Conservation (phyloP, 2,113 vertebrate genomes). For the Vimba vimba region DNA sequence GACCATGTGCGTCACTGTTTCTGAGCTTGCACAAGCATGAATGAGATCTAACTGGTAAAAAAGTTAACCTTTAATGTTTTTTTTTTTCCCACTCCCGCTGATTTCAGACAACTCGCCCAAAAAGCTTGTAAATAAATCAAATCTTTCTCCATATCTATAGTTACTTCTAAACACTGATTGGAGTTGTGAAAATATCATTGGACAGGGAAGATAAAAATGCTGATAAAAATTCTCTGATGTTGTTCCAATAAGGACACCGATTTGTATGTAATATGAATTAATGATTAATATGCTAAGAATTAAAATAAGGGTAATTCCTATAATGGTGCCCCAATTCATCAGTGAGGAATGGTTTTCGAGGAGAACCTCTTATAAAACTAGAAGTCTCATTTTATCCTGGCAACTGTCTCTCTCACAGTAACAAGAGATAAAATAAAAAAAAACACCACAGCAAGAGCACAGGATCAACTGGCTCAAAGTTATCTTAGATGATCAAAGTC, state of each 20-base stretch:
- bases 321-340: constrained; percentile 22
- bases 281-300: background rate
- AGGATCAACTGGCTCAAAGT: background rate
- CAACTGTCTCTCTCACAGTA: background rate
- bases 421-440: background rate
- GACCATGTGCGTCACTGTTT: background rate
- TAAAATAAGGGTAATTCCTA: constrained; percentile 9
- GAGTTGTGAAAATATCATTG: background rate
- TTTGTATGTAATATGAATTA: background rate
- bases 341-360: constrained; percentile 4
- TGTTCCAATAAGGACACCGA: constrained; percentile 6
- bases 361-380: constrained; percentile 25
- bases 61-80: background rate
- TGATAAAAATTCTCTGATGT: background rate
- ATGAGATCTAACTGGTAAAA: background rate
- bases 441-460: background rate
- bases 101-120: background rate
- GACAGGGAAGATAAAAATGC: background rate
- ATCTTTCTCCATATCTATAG: background rate
- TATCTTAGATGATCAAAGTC: background rate
- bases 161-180: background rate
- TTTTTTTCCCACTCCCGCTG: background rate
- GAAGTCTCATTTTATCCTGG: no score
- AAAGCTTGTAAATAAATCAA: background rate
- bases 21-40: background rate